Evolutionary conservation across 1,140 invertebrate genomes (phyloP), one percentile per base, ranked within the genome.

Genomic region (Trachymyrmex septentrionalis): DNA sequence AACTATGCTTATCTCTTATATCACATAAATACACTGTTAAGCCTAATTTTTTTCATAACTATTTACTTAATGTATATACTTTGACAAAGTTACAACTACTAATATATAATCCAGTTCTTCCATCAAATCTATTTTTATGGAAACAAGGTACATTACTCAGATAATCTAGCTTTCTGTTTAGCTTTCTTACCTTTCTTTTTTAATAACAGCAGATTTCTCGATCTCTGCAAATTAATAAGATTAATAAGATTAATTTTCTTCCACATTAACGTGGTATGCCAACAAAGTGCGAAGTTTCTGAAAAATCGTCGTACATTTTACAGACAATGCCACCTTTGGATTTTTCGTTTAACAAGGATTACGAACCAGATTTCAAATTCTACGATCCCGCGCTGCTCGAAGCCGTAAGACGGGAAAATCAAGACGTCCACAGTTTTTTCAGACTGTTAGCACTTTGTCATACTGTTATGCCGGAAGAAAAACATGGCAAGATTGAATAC

Each of bases 391-490:
- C 96, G 19, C 95, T 99, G 24, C 93, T 99, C 85, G 97, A 99
- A 85, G 98, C 98, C 14, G 98, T 99, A 21, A 96, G 96, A 87
- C 96, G 96, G 4, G 96, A 97, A 78, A 97, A 99, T 91, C 93
- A 95, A 30, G 96, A 98, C 90, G 97, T 97, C 34, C 97, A 98
- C 90, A 97, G 96, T 91, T 99, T 99, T 95, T 99, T 99, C 96
- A 96, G 98, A 34, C 95, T 99, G 48, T 95, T 99, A 57, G 97
- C 98, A 3, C 95, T 99, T 1, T 99, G 99, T 94, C 99, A 99
- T 94, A 99, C 99, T 4, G 99, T 99, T n/a, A 99, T 99, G 99
- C 97, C 98, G 0, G 99, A 99, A 75, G 97, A 98, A 82, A 98
- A 98, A 92, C 97, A 97, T 80, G 98, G 98, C 91, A 96, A 96